Evolutionary conservation across 2,888 invertebrate species (phyloP).

Genomic region (Lamproptera curius): DNA sequence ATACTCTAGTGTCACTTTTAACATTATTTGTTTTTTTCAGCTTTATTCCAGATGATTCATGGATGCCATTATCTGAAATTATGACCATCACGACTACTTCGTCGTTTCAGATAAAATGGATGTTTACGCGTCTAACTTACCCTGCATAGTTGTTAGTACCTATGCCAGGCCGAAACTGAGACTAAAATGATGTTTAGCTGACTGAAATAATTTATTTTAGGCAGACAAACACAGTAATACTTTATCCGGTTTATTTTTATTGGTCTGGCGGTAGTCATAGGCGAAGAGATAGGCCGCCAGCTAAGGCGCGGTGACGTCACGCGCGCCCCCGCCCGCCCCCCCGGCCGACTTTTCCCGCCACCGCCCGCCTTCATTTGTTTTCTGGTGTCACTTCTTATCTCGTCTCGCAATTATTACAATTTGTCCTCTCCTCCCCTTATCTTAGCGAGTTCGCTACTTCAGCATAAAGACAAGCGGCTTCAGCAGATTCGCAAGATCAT

Average conservation of each 20-base stretch:
- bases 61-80: no score
- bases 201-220: constrained; percentile 22
- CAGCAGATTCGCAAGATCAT: constrained; percentile 72
- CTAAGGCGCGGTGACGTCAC: constrained; percentile 58
- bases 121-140: constrained; percentile 15
- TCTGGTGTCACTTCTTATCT: constrained; percentile 77
- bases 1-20: no score
- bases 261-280: constrained; percentile 32
- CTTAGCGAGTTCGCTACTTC: constrained; percentile 70
- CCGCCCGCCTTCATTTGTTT: constrained; percentile 74
- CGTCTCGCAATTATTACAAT: constrained; percentile 77
- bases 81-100: constrained; percentile 12
- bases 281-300: constrained; percentile 38
- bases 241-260: constrained; percentile 27
- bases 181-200: constrained; percentile 14
- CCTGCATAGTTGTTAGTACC: constrained; percentile 17
- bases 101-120: constrained; percentile 17
- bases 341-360: constrained; percentile 34
- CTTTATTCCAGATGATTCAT: no score
- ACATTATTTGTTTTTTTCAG: no score
- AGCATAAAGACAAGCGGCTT: constrained; percentile 69
- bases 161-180: constrained; percentile 21
- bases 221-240: constrained; percentile 25
- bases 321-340: constrained; percentile 35
- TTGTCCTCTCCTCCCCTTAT: constrained; percentile 77